Percentiles rank a stretch among this genome's conserved stretches.
phyloP scores from a whole-genome alignment of 1,140 invertebrate species.

The Ceratina japonica region DNA sequence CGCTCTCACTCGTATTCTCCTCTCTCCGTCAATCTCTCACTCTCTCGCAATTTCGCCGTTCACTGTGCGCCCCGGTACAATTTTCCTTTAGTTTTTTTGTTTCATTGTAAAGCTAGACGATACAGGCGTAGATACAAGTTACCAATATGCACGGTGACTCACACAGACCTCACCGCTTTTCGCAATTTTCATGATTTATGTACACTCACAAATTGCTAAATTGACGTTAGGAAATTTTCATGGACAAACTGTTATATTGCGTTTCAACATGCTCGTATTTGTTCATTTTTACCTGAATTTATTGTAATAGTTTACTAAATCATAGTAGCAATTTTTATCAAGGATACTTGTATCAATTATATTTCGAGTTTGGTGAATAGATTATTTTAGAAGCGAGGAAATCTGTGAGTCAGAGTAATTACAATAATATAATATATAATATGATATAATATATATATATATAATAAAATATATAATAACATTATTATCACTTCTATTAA shows the following conservation, averaged over 20 bases:
- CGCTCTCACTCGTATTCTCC: not conserved
- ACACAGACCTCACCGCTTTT: too few species aligned
- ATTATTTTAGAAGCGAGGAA: too few species aligned
- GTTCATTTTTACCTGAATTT: too few species aligned
- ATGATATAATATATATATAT: constrained; percentile 65
- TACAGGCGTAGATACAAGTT: constrained; percentile 64
- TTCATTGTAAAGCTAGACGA: constrained; percentile 65
- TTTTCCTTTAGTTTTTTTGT: not conserved
- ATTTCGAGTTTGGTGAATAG: too few species aligned
- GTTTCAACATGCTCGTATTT: too few species aligned
- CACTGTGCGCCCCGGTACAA: constrained; percentile 56
- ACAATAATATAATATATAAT: constrained; percentile 64
- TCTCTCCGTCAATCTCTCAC: not conserved
- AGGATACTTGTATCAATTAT: too few species aligned
- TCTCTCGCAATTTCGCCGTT: constrained; percentile 35
- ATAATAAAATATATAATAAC: constrained; percentile 58
- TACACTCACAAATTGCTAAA: too few species aligned
- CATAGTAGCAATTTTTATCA: not conserved
- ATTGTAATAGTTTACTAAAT: too few species aligned
- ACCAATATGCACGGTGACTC: constrained; percentile 51
- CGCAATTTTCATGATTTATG: too few species aligned
- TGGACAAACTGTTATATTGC: too few species aligned
- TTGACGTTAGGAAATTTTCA: too few species aligned
- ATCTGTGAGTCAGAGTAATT: constrained; percentile 28
- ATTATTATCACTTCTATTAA: constrained; percentile 76